Base-by-base conservation (phyloP, 1,140 invertebrate species). In the Brachionus angularis region DNA sequence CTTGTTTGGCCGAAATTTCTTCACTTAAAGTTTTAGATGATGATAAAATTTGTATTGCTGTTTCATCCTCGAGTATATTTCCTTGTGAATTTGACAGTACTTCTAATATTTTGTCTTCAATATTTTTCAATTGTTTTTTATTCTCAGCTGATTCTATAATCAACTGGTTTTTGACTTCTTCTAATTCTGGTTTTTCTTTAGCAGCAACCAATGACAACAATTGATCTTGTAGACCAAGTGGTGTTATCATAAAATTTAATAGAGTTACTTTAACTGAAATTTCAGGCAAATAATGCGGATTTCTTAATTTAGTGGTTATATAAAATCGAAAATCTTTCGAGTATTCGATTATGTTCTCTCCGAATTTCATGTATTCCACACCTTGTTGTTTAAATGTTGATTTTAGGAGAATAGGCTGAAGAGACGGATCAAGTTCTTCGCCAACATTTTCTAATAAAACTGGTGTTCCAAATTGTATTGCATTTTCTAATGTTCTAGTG, bases 51-150 rank as follows among this genome's bases (percentile, higher is more conserved):
- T 90, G 88, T 72, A 95, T 93, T 14, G 93, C 93, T 0, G 90
- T 93, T 82, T 97, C 94, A 80, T 96, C 92, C 78, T 97, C 93
- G 18, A 96, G 83, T 71, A 97, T 94, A 79, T 96, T 96, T 3
- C 92, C 91, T 76, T 87, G 33, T 2, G 86, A 86, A 4, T 83
- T 74, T 18, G 84, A 89, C 7, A 96, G 83, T 71, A 94, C 87
- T 79, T 90, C 85, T 0, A 97, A 83, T 74, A 97, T 97, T 81
- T 93, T 89, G 78, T 96, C 90, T 83, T 96, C 93, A 31, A 93
- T 93, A 76, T 96, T 91, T 78, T 94, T 91, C 61, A 96, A 78
- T 76, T 90, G 85, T 73, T 91, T 90, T 72, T 81, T 80, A 73
- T 83, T 83, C 23, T 75, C 78, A 55, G 81, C 80, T 58, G 80